Evolutionary conservation across 2,113 vertebrate species (phyloP).

Genomic region (Centropristis striata): DNA sequence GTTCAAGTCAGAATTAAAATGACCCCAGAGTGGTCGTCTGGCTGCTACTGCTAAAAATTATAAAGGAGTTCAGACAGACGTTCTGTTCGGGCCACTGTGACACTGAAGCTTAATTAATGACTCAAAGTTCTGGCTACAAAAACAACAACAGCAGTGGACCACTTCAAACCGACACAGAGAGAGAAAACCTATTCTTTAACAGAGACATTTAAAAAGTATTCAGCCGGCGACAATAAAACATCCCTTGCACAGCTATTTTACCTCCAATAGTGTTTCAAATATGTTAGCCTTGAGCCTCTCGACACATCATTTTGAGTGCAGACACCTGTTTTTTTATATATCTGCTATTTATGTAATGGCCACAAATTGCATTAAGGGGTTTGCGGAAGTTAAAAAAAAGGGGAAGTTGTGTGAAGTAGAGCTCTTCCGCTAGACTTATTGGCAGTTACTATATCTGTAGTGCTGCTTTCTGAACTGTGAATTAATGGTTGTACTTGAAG

Average conservation of each 20-base stretch:
- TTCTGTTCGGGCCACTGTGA: background rate
- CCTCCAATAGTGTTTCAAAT: background rate
- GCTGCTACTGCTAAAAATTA: constrained; percentile 19
- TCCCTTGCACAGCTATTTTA: background rate
- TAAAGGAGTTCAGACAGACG: too few relatives aligned
- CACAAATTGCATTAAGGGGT: background rate
- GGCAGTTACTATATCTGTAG: background rate
- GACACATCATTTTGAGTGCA: background rate
- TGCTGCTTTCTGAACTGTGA: background rate
- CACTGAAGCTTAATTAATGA: background rate
- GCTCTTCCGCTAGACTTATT: background rate
- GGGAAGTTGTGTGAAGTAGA: background rate
- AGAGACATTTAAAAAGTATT: background rate
- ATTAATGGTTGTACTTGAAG: background rate
- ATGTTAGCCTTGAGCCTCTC: background rate
- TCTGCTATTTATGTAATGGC: background rate
- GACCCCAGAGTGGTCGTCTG: background rate
- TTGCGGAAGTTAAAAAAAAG: background rate
- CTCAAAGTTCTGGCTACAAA: background rate
- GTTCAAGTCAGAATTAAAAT: constrained; percentile 27
- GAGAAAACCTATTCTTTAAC: background rate
- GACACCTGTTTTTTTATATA: background rate
- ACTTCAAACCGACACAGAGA: background rate
- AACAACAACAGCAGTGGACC: constrained; percentile 9
- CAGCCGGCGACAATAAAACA: constrained; percentile 3